These are phyloP conservation scores for Bucorvus abyssinicus DNA, from an alignment of 2,797 vertebrate genomes.

Conservation along the genomic window DNA sequence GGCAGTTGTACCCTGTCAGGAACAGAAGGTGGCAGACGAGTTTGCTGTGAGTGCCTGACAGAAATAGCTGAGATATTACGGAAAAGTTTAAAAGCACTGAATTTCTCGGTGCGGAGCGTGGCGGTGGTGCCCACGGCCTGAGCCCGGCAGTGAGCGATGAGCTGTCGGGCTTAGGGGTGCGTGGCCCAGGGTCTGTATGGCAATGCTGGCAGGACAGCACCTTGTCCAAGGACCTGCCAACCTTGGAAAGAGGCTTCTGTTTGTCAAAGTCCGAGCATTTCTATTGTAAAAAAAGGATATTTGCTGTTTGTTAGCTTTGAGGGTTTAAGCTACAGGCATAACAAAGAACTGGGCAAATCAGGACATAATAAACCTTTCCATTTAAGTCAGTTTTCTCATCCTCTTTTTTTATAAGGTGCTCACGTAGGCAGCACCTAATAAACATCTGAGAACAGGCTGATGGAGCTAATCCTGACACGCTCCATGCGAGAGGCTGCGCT, in stretches of 20 bases:
- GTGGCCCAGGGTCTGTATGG: neutral
- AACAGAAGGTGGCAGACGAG: conserved; percentile 69
- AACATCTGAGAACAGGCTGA: neutral
- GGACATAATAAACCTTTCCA: fast-evolving
- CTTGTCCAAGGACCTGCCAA: neutral
- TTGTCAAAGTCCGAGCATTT: neutral
- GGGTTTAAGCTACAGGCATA: neutral
- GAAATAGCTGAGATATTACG: fast-evolving
- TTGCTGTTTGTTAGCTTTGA: neutral
- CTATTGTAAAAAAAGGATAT: neutral
- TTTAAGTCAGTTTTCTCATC: neutral
- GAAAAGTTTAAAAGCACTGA: neutral
- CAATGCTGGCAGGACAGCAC: neutral
- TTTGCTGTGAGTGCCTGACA: neutral
- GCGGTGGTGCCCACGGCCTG: fast-evolving
- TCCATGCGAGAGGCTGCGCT: neutral
- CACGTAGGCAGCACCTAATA: neutral
- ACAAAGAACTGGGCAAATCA: neutral
- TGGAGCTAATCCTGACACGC: neutral
- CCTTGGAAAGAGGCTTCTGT: neutral
- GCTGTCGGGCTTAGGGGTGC: neutral
- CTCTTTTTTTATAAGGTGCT: neutral
- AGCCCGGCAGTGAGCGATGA: neutral
- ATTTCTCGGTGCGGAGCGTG: neutral
- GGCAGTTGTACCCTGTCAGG: neutral